Conservation (phyloP, 2,113 vertebrate genomes). For the Phrynosoma platyrhinos region DNA sequence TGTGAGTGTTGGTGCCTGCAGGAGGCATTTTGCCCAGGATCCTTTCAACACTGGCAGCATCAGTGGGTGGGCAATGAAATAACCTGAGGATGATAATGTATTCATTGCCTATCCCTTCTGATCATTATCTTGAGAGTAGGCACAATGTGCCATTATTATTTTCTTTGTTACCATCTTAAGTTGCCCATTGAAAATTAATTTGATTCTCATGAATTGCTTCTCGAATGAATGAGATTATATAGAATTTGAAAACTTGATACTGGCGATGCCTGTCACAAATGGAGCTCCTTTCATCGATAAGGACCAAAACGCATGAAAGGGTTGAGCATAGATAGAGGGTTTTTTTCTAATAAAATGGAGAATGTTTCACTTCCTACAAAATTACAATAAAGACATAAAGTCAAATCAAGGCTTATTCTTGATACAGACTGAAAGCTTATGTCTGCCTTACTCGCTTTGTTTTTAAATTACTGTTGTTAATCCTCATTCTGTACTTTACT, state of each 20-base stretch:
- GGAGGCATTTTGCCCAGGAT: no score
- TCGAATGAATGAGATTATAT: not conserved
- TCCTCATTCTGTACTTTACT: not conserved
- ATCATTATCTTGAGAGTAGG: constrained; percentile 42
- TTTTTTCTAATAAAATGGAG: not conserved
- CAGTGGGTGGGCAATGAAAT: not conserved
- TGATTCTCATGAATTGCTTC: not conserved
- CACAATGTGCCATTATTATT: not conserved
- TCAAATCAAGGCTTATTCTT: not conserved
- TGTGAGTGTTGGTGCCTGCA: no score
- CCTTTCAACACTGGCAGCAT: not conserved
- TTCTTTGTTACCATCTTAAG: not conserved
- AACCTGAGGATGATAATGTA: not conserved
- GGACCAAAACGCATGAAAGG: not conserved
- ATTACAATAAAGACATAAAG: not conserved
- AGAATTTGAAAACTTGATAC: not conserved
- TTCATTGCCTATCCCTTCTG: not conserved
- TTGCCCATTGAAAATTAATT: constrained; percentile 5
- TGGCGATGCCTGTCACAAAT: fast-evolving
- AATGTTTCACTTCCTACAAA: not conserved
- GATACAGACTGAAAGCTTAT: no score
- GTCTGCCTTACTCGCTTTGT: not conserved
- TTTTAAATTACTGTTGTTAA: not conserved
- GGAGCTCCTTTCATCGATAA: not conserved
- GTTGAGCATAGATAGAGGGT: not conserved